phyloP scores from a whole-genome alignment of 1,140 invertebrate genomes.

The Trichonephila clavata region DNA sequence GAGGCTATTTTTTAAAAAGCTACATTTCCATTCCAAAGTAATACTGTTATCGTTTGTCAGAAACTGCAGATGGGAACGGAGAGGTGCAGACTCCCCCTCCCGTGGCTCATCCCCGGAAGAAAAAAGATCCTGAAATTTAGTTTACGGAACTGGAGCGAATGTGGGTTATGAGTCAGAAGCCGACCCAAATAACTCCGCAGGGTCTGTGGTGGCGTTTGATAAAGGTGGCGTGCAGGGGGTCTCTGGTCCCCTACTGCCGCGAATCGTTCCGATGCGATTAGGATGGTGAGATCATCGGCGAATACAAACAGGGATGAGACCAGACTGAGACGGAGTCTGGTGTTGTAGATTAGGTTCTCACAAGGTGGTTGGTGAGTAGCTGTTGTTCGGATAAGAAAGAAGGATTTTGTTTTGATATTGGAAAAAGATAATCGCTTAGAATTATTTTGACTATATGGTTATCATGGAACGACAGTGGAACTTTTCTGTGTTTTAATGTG shows the following conservation, averaged over 20 bases:
- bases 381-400: not conserved
- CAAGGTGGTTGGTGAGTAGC: not conserved
- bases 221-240: slow-evolving; percentile 7
- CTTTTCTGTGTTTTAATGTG: too few species aligned
- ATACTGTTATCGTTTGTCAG: slow-evolving; percentile 32
- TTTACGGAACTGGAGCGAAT: not conserved
- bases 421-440: too few species aligned
- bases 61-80: not conserved
- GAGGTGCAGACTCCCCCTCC: not conserved
- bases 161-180: slow-evolving; percentile 37
- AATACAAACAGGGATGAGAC: slow-evolving; percentile 23
- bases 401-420: not conserved
- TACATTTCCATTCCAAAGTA: slow-evolving; percentile 15
- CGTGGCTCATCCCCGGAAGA: not conserved
- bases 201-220: slow-evolving; percentile 52
- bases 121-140: slow-evolving; percentile 35
- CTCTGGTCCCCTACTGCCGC: not conserved
- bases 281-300: slow-evolving; percentile 28
- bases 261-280: slow-evolving; percentile 49
- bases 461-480: too few species aligned
- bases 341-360: not conserved
- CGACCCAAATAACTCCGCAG: slow-evolving; percentile 22
- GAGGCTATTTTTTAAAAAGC: not conserved
- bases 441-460: too few species aligned
- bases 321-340: slow-evolving; percentile 1